phyloP scores from a whole-genome alignment of 2,797 vertebrate genomes.

The Buceros bicornis region DNA sequence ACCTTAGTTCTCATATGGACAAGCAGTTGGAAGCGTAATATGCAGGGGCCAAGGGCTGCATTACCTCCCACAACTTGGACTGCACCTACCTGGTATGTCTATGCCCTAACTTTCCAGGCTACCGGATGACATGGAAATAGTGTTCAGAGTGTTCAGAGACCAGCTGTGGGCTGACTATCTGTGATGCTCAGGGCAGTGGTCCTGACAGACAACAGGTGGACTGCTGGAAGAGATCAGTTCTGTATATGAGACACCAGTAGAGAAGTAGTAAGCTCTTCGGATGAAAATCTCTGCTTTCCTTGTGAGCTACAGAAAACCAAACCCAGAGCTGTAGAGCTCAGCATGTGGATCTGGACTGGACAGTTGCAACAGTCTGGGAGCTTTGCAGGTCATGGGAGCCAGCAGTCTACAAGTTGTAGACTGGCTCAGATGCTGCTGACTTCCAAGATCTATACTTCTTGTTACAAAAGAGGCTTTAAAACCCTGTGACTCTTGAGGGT shows the following conservation, averaged over 20 bases:
- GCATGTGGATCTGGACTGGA: neutral
- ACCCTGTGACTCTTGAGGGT: neutral
- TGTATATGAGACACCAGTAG: neutral
- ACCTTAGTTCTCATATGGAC: neutral
- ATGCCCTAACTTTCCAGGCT: neutral
- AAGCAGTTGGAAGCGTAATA: neutral
- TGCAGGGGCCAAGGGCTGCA: accelerated
- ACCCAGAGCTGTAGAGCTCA: neutral
- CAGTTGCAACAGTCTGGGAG: neutral
- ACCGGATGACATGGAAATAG: neutral
- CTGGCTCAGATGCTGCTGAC: neutral
- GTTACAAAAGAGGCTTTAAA: neutral
- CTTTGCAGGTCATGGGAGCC: neutral
- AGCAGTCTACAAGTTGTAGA: neutral
- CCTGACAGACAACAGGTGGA: neutral
- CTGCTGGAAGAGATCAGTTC: neutral
- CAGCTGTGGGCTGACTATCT: neutral
- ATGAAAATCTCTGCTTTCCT: neutral
- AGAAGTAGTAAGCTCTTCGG: neutral
- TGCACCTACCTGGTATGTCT: neutral
- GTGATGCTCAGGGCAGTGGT: neutral
- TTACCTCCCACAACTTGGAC: neutral
- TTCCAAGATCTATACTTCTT: neutral
- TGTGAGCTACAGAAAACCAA: neutral
- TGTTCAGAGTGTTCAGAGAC: neutral